A percentile compares a stretch with the other conserved stretches of the same genome.
phyloP scores from a whole-genome alignment of 2,797 vertebrate species.

The Kryptolebias ocellatus region DNA sequence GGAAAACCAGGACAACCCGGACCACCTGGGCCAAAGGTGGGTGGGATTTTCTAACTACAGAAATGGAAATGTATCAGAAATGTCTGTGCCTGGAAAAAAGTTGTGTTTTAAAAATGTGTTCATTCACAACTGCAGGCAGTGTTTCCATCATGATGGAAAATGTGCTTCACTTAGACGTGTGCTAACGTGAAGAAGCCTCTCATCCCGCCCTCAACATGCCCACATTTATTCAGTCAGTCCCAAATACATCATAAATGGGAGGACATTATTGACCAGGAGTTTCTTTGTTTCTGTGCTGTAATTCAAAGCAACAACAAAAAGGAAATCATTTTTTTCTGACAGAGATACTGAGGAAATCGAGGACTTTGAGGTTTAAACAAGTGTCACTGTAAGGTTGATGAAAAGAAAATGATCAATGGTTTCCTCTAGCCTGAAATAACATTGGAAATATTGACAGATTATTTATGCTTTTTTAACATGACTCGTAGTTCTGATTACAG shows the following conservation, averaged over 20 bases:
- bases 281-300: background rate
- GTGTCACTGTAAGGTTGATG: background rate
- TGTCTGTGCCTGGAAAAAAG: background rate
- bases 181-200: background rate
- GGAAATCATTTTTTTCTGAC: background rate
- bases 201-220: background rate
- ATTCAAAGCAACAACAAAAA: background rate
- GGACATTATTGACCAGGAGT: background rate
- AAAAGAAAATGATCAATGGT: background rate
- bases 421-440: too few species aligned
- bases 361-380: too few species aligned
- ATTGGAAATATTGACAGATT: too few species aligned
- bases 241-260: background rate
- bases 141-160: background rate
- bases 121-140: background rate
- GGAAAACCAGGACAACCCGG: constrained; percentile 93
- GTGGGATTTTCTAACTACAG: constrained; percentile 35
- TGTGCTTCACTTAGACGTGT: background rate
- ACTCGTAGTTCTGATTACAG: too few species aligned
- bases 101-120: background rate
- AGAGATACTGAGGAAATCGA: background rate
- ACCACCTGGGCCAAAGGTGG: constrained; percentile 91
- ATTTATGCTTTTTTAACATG: too few species aligned
- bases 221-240: background rate
- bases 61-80: background rate